Percentiles rank a stretch among this genome's conserved stretches.
Conservation (phyloP, 1,140 invertebrate genomes). For the Musca domestica region DNA sequence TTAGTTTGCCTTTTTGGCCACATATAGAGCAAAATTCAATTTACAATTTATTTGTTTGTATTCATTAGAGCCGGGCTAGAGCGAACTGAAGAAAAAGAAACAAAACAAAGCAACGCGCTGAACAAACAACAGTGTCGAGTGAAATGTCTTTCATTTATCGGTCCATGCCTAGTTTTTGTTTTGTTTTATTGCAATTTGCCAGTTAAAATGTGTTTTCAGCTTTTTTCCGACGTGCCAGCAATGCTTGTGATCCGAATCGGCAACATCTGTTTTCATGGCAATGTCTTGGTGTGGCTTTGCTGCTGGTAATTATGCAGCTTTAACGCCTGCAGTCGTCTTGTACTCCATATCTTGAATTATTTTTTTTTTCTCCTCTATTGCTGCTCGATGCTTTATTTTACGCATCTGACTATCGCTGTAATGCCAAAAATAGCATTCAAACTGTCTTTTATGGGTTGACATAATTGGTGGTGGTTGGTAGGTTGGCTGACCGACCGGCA, state of each 20-base stretch:
- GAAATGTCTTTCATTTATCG: constrained; percentile 11
- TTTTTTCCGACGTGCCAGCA: neutral
- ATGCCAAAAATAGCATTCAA: constrained; percentile 8
- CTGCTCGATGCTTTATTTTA: no score
- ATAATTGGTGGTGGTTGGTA: constrained; percentile 11
- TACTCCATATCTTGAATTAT: neutral
- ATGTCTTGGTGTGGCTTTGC: neutral
- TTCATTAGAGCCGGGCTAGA: neutral
- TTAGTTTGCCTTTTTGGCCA: neutral
- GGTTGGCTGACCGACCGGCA: neutral
- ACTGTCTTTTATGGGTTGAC: constrained; percentile 1
- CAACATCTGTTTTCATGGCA: neutral
- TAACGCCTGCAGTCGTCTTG: constrained; percentile 12
- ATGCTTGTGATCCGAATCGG: neutral
- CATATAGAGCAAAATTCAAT: neutral
- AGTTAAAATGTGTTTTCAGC: neutral
- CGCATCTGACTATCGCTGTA: neutral
- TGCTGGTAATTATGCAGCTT: constrained; percentile 9
- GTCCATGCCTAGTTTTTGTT: neutral
- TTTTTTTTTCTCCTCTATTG: no score
- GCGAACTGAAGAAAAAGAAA: no score
- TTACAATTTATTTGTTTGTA: neutral
- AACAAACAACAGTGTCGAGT: neutral
- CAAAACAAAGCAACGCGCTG: no score
- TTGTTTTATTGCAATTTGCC: constrained; percentile 12